Conservation (phyloP, 2,797 vertebrate species). For the Poecilia wingei region DNA sequence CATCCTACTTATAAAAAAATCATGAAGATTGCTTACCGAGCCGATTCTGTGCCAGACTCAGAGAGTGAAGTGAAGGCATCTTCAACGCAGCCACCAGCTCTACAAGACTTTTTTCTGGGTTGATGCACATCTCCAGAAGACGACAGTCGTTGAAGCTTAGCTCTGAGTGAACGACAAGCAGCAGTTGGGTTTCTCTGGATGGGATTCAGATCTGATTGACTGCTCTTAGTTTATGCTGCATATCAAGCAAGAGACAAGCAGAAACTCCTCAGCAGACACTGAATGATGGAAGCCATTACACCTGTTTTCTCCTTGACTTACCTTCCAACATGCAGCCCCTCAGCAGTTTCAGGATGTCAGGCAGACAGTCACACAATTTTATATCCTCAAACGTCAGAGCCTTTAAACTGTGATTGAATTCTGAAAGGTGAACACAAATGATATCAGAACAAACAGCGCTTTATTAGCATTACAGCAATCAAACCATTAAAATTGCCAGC, state of each 20-base stretch:
- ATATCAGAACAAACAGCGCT: not conserved
- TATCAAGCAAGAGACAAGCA: not conserved
- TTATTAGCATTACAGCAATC: not conserved
- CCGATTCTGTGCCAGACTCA: conserved; percentile 89
- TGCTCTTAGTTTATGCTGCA: not conserved
- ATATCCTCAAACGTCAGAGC: conserved; percentile 86
- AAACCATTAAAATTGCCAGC: not conserved
- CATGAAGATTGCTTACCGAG: conserved; percentile 78
- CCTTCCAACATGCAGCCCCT: conserved; percentile 85
- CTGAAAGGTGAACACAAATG: conserved; percentile 60
- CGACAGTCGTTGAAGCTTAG: conserved; percentile 89
- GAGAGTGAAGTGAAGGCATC: conserved; percentile 83
- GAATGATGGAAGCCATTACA: not conserved
- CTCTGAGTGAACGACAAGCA: conserved; percentile 70
- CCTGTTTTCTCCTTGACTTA: conserved; percentile 53
- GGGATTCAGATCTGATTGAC: not conserved
- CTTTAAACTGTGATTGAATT: conserved; percentile 80
- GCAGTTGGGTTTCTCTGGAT: not conserved
- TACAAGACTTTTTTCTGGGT: conserved; percentile 77
- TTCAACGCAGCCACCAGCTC: conserved; percentile 85
- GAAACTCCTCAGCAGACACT: not conserved
- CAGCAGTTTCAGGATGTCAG: conserved; percentile 86
- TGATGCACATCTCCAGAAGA: conserved; percentile 85
- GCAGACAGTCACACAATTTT: conserved; percentile 87
- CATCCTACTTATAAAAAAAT: not conserved